Conservation (phyloP, 1,140 invertebrate species). For the Kradibia gibbosae region DNA sequence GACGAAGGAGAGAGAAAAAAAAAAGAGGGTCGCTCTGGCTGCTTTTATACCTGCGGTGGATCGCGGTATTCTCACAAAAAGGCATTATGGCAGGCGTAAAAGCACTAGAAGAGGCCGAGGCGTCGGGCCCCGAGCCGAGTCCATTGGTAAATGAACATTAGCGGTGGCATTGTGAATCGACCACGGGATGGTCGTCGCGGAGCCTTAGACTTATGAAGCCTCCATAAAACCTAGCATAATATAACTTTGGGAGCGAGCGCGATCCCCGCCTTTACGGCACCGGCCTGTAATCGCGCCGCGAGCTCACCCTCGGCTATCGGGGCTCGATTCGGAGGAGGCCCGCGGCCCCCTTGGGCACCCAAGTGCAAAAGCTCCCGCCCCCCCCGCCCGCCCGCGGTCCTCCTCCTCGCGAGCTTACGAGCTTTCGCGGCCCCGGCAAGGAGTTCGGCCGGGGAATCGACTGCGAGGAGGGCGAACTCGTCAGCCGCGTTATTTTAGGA, state of each 20-base stretch:
- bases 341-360: background rate
- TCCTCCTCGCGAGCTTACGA: background rate
- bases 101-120: constrained; percentile 65
- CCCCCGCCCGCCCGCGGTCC: constrained; percentile 27
- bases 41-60: constrained; percentile 60
- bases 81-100: constrained; percentile 68
- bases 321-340: background rate
- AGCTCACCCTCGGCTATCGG: background rate
- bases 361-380: background rate
- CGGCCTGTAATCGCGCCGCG: background rate
- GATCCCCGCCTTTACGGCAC: background rate
- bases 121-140: constrained; percentile 45
- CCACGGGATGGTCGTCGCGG: constrained; percentile 42
- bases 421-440: too few species aligned
- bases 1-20: constrained; percentile 21
- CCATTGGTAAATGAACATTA: constrained; percentile 68
- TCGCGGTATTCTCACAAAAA: constrained; percentile 54
- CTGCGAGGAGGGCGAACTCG: constrained; percentile 55
- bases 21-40: constrained; percentile 53
- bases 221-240: background rate
- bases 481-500: constrained; percentile 60
- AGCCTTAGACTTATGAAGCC: background rate
- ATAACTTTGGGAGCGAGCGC: background rate
- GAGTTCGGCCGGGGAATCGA: too few species aligned
- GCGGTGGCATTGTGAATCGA: constrained; percentile 65